Percentiles rank a stretch among this genome's conserved stretches.
These are phyloP conservation scores for Nemotelus pantherinus DNA, from an alignment of 2,888 invertebrate species.

Conservation along the genomic window DNA sequence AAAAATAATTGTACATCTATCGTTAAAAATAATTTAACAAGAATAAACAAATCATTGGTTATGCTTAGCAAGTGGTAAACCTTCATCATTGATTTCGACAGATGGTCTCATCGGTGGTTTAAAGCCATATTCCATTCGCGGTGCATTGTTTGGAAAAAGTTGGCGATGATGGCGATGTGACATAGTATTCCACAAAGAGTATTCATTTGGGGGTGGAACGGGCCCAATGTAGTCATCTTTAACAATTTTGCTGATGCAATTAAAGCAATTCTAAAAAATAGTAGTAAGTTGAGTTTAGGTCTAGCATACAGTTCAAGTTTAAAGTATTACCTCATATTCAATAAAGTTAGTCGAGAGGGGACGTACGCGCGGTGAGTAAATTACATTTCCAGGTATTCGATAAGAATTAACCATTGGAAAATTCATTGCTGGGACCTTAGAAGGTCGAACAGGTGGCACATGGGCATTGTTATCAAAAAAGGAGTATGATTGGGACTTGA, in stretches of 20 bases:
- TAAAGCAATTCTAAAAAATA: conserved; percentile 32
- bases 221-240: conserved; percentile 66
- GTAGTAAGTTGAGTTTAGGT: neutral
- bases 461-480: neutral
- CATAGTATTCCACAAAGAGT: conserved; percentile 50
- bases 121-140: conserved; percentile 84
- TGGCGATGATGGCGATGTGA: conserved; percentile 59
- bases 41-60: neutral
- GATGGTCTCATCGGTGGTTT: conserved; percentile 85
- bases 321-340: neutral
- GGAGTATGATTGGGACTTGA: neutral
- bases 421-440: neutral
- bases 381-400: neutral
- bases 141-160: conserved; percentile 69
- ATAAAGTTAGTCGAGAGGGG: neutral
- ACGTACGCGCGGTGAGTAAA: neutral
- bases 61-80: conserved; percentile 65
- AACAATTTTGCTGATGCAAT: conserved; percentile 23
- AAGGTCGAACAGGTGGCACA: neutral
- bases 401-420: neutral
- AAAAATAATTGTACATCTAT: no score
- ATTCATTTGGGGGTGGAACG: conserved; percentile 63
- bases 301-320: neutral
- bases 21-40: neutral
- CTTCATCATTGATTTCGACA: conserved; percentile 79